Base-by-base conservation (phyloP, 2,888 invertebrate species). In the Hesperia comma region DNA sequence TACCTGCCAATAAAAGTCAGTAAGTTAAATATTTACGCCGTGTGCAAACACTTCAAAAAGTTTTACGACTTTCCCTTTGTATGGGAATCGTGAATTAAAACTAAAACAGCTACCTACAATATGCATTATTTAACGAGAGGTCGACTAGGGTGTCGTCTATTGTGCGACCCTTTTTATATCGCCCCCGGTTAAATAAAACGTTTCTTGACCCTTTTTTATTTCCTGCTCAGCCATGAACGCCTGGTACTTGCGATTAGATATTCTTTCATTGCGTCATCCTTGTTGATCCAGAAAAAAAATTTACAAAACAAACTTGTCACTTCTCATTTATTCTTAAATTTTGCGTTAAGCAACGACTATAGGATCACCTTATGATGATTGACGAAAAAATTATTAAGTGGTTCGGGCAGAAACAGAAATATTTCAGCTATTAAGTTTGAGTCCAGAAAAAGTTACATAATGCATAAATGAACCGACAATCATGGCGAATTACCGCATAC, bases 201-300 rank as follows among this genome's bases (percentile, higher is more conserved):
- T 69, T 62, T 68, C 73, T 76, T 76, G 74, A 75, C 70, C 72
- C 68, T 69, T 72, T 76, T 77, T 74, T 74, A 78, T 75, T 77
- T 79, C 77, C 77, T 80, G 70, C 70, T 70, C 64, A 69, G 70
- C 78, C 75, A 84, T 88, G 82, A 54, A 69, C 63, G 69, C 88
- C 87, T 88, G 74, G 87, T 90, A 84, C 70, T 68, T 15, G 57
- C 71, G 84, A 79, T 79, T 82, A 79, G 80, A 79, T 77, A 74
- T 71, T 70, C 71, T 70, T 74, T 68, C 73, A 63, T 49, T 49
- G 49, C 19, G 12, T 49, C 49, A 49, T 19, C 19, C 19, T 21
- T 19, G 19, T 21, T 19, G 19, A 49, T 19, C 49, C 19, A 49
- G 49, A 49, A 49, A 49, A 37, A 10, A 10, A 37, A 8, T 10